A percentile compares a stretch with the other conserved stretches of the same genome.
These are phyloP conservation scores for Pseudoatta argentina DNA, from an alignment of 1,140 invertebrate species.

Conservation along the genomic window DNA sequence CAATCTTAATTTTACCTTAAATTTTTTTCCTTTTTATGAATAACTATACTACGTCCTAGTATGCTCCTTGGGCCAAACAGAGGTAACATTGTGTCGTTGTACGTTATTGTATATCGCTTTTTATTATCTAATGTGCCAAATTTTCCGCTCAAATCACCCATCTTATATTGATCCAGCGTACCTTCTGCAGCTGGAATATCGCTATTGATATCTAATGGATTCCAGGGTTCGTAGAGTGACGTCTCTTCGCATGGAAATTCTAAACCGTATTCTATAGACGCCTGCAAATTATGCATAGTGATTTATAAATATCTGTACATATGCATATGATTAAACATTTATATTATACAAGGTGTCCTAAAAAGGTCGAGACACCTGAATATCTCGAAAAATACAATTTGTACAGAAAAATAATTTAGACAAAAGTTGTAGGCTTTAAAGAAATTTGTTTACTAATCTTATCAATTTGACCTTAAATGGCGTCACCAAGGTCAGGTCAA, in stretches of 20 bases:
- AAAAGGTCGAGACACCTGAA: too few species aligned
- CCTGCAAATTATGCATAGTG: conserved; percentile 85
- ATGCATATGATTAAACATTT: too few species aligned
- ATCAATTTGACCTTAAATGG: too few species aligned
- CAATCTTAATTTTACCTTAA: conserved; percentile 79
- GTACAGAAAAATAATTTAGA: too few species aligned
- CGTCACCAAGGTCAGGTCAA: too few species aligned
- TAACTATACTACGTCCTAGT: conserved; percentile 94
- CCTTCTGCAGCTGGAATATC: conserved; percentile 89
- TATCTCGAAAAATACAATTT: too few species aligned
- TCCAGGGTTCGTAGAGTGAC: conserved; percentile 93
- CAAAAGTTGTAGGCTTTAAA: too few species aligned
- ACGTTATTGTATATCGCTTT: conserved; percentile 87
- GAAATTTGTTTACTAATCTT: too few species aligned
- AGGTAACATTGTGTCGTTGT: conserved; percentile 94
- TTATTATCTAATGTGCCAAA: conserved; percentile 91
- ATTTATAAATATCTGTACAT: not conserved
- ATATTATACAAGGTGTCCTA: too few species aligned
- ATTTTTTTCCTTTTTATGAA: conserved; percentile 91
- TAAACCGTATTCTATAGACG: conserved; percentile 92
- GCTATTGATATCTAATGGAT: conserved; percentile 91
- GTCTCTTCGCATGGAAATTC: conserved; percentile 95
- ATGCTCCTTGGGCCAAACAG: conserved; percentile 94
- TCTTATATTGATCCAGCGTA: conserved; percentile 94
- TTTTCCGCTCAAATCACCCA: conserved; percentile 96